A percentile compares a stretch with the other conserved stretches of the same genome.
Evolutionary conservation across 2,113 vertebrate genomes (phyloP).

Genomic region (Malaclemys terrapin): DNA sequence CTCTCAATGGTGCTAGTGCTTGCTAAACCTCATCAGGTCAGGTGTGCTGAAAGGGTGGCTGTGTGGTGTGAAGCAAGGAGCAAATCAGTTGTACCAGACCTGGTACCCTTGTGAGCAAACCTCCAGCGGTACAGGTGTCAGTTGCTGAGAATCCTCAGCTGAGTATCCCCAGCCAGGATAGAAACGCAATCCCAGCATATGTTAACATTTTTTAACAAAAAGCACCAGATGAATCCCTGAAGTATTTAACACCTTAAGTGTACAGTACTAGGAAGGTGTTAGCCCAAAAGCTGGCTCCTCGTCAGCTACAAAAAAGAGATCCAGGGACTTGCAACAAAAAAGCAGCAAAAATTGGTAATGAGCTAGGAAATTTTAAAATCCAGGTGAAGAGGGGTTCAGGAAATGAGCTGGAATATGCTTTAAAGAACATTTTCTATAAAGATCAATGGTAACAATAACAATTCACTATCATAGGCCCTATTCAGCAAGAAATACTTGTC

Average conservation of each 20-base stretch:
- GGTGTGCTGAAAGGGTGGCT: background rate
- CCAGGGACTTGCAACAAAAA: slow-evolving; percentile 3
- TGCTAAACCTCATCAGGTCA: background rate
- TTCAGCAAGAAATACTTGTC: slow-evolving; percentile 6
- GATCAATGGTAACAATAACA: background rate
- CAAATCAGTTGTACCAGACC: no score
- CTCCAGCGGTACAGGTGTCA: no score
- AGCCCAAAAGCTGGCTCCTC: background rate
- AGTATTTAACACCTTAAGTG: slow-evolving; percentile 7
- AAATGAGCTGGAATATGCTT: slow-evolving; percentile 11
- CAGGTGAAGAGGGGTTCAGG: slow-evolving; percentile 30
- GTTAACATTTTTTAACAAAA: slow-evolving; percentile 20
- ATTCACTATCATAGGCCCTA: background rate
- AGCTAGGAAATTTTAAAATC: slow-evolving; percentile 26
- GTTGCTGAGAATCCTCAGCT: background rate
- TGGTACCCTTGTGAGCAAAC: no score
- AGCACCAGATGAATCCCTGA: background rate
- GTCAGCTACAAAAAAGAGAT: background rate
- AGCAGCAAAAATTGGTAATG: slow-evolving; percentile 37
- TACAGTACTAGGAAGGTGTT: background rate
- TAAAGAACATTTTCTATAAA: slow-evolving; percentile 21
- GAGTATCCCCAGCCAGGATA: background rate
- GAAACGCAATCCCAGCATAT: background rate
- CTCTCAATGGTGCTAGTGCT: background rate
- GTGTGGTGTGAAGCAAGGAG: background rate